Percentiles rank a stretch among this genome's conserved stretches.
phyloP scores from a whole-genome alignment of 2,888 invertebrate genomes.

The Embidobia sp. region DNA sequence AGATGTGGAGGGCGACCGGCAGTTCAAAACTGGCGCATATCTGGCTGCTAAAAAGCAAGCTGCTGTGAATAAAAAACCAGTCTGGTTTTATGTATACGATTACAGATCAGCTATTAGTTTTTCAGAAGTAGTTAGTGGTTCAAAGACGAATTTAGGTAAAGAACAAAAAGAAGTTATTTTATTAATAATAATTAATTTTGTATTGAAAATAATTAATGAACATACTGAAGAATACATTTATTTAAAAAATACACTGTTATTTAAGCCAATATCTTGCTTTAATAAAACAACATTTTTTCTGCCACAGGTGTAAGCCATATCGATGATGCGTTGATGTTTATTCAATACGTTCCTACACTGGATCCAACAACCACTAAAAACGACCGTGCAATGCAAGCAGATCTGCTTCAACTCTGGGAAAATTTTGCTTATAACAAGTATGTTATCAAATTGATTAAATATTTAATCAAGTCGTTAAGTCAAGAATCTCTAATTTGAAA shows the following conservation, averaged over 20 bases:
- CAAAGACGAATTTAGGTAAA: conserved; percentile 83
- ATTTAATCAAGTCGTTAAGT: too few relatives aligned
- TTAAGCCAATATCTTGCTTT: too few relatives aligned
- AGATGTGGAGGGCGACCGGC: conserved; percentile 79
- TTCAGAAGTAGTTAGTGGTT: conserved; percentile 82
- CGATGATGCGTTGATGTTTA: not conserved
- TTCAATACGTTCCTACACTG: not conserved
- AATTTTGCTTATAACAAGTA: too few relatives aligned
- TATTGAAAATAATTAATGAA: too few relatives aligned
- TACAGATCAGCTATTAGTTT: conserved; percentile 84
- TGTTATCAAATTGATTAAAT: too few relatives aligned
- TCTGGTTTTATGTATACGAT: conserved; percentile 85
- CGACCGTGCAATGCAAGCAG: not conserved
- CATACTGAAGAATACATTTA: too few relatives aligned
- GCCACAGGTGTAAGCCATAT: not conserved
- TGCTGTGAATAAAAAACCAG: conserved; percentile 83
- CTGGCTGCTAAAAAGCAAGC: conserved; percentile 83
- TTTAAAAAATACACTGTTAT: too few relatives aligned
- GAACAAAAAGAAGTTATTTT: too few relatives aligned
- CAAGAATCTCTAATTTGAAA: too few relatives aligned
- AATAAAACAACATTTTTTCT: too few relatives aligned
- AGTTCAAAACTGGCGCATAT: conserved; percentile 84
- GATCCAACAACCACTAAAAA: not conserved
- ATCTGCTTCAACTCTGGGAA: too few relatives aligned
- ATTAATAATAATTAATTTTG: too few relatives aligned